Conservation (phyloP, 2,888 invertebrate genomes). For the Pharmacophagus antenor region DNA sequence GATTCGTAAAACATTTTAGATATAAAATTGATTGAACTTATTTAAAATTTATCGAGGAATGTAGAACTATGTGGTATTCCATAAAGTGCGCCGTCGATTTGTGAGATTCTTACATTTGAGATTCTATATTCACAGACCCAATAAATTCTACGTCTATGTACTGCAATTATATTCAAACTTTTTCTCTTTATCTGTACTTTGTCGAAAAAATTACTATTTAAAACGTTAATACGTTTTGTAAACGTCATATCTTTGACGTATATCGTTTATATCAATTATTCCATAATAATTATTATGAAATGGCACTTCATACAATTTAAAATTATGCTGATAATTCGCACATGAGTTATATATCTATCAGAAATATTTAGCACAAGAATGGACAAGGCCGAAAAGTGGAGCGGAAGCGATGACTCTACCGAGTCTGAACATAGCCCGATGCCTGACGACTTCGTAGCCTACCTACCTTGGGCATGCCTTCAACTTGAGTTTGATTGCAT, state of each 20-base stretch:
- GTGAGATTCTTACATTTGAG: no score
- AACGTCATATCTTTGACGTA: neutral
- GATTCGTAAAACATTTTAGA: no score
- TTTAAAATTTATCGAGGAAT: no score
- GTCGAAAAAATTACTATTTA: no score
- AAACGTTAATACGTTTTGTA: no score
- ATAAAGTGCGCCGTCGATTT: no score
- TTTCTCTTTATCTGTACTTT: no score
- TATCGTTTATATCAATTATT: neutral
- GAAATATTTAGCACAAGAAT: neutral
- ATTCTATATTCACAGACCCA: no score
- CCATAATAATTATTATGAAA: neutral
- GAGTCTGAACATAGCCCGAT: slow-evolving; percentile 26
- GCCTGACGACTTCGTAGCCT: slow-evolving; percentile 42
- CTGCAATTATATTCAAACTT: no score
- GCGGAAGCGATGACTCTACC: slow-evolving; percentile 25
- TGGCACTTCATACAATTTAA: neutral
- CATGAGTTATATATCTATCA: neutral
- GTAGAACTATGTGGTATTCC: no score
- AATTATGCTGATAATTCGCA: neutral
- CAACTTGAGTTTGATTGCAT: slow-evolving; percentile 39
- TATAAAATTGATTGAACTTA: no score
- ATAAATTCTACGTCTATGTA: no score
- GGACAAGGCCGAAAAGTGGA: slow-evolving; percentile 31
- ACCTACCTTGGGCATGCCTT: slow-evolving; percentile 51